These are phyloP conservation scores for Tokudaia muenninki DNA, from an alignment of 2,797 vertebrate genomes.

Conservation along the genomic window DNA sequence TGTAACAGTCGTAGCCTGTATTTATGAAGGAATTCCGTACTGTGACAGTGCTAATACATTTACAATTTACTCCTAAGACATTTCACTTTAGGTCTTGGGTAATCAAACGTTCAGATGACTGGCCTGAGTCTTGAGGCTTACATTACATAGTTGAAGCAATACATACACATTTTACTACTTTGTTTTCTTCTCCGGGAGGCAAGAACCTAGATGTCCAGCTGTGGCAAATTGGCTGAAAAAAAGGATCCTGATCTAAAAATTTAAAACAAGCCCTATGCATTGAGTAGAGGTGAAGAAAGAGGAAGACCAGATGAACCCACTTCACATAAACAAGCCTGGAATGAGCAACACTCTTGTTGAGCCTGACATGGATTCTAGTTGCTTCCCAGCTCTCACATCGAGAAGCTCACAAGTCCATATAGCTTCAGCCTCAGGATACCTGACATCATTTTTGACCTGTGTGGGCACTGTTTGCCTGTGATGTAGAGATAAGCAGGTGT, in stretches of 20 bases:
- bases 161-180: background rate
- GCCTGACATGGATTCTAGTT: background rate
- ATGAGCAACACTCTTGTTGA: background rate
- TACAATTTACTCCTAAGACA: background rate
- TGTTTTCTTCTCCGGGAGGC: background rate
- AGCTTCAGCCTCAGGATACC: background rate
- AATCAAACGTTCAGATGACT: background rate
- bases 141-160: background rate
- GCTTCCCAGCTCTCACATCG: background rate
- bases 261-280: background rate
- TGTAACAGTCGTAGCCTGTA: background rate
- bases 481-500: background rate
- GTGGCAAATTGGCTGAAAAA: too few relatives aligned
- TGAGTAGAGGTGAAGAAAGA: background rate
- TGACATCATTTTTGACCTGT: background rate
- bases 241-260: too few relatives aligned
- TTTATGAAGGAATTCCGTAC: background rate
- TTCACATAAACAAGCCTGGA: background rate
- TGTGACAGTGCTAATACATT: background rate
- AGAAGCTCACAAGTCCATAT: background rate
- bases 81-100: background rate
- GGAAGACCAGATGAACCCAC: accelerated
- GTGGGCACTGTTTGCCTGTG: background rate
- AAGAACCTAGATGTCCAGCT: background rate
- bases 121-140: background rate